These are phyloP conservation scores for Cricetomys ansorgei DNA, from an alignment of 2,113 vertebrate genomes.

Conservation along the genomic window DNA sequence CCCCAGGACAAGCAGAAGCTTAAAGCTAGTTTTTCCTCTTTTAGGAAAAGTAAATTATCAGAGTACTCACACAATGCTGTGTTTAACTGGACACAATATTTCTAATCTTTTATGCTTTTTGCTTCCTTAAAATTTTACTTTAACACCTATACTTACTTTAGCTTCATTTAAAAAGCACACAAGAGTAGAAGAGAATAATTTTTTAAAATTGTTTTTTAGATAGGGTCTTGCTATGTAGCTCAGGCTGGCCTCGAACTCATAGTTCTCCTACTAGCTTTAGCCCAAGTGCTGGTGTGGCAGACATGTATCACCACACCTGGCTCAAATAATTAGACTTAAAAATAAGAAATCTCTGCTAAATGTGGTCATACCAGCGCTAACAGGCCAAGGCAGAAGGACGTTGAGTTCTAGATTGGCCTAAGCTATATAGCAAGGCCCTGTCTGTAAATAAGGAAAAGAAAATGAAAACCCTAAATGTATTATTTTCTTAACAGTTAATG, in stretches of 20 bases:
- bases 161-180: constrained; percentile 30
- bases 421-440: neutral
- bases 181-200: neutral
- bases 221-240: neutral
- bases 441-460: neutral
- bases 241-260: no score
- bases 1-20: neutral
- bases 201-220: neutral
- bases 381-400: neutral
- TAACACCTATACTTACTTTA: neutral
- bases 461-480: neutral
- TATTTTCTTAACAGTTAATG: constrained; percentile 44
- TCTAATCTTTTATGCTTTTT: constrained; percentile 49
- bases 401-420: neutral
- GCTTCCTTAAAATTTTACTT: constrained; percentile 42
- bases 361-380: neutral
- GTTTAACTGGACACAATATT: constrained; percentile 25
- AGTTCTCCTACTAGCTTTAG: neutral
- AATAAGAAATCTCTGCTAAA: neutral
- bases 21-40: constrained; percentile 18
- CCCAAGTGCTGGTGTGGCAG: neutral
- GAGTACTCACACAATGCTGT: neutral
- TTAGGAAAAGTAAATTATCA: constrained; percentile 12
- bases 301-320: neutral
- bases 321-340: neutral